Evolutionary conservation across 1,140 invertebrate species (phyloP), one percentile per base, ranked within the genome.

Genomic region (Diabrotica undecimpunctata): DNA sequence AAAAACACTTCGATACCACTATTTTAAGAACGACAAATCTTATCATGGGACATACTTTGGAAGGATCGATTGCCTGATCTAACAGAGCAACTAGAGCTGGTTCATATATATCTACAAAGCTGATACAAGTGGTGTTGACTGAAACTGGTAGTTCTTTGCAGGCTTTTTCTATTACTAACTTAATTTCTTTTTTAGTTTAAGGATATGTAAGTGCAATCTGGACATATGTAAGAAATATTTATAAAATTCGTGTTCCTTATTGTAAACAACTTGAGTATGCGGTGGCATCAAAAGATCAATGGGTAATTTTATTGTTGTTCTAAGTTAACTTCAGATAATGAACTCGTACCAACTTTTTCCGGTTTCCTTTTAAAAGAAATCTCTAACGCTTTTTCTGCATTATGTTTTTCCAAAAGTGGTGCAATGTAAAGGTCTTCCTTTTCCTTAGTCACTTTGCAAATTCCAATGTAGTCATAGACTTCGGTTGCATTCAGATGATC

Each of bases 1-100:
- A 85, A 78, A 12, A 82, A 81, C 36, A 85, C 81, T 61, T 84
- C 81, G 25, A 85, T 80, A 36, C 80, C 78, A 6, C 82, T 71
- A 61, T 85, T 79, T 75, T 69, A 14, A n/a, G 61, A 46, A 11
- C 81, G 81, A 64, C 82, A 83, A 63, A 79, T 74, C 62, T 76
- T 78, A 83, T 72, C 60, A 77, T 65, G 36, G 81, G 82, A 67
- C 82, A 83, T 35, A 91, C 86, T 66, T 82, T 79, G 57, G 87
- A 83, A 12, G 93, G 92, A 81, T 94, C 91, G 51, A 94, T 86
- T 79, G 90, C 85, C 77, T 93, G 88, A n/a, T 86, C 87, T 9
- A 95, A 77, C 62, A 94, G 74, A 39, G 90, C 87, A 66, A 93
- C 85, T 51, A 94, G 74, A n/a, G 87, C 87, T 75, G 89, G 85